phyloP scores from a whole-genome alignment of 2,888 invertebrate species.

The Phortica okadai region DNA sequence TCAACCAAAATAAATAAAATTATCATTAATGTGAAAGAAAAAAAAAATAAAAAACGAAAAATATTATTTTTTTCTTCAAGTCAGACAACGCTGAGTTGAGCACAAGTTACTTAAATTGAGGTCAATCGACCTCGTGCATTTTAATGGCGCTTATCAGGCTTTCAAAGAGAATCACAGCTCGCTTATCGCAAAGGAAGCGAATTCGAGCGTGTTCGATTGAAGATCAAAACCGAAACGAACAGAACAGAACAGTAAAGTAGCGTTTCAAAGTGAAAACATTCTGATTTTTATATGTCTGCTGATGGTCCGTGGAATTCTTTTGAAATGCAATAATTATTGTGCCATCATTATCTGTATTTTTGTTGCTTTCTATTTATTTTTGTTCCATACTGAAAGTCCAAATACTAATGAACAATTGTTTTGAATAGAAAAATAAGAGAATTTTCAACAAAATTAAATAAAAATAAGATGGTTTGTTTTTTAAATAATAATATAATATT shows the following conservation, averaged over 20 bases:
- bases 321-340: background rate
- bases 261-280: background rate
- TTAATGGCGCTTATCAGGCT: conserved; percentile 64
- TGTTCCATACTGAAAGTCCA: too few relatives aligned
- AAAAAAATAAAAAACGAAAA: background rate
- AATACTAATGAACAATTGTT: too few relatives aligned
- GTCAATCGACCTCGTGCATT: conserved; percentile 67
- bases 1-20: conserved; percentile 51
- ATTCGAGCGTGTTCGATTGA: background rate
- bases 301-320: background rate
- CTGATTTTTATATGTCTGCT: background rate
- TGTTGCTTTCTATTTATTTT: too few relatives aligned
- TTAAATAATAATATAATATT: too few relatives aligned
- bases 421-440: too few relatives aligned
- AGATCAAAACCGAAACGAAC: background rate
- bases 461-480: too few relatives aligned
- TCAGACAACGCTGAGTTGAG: conserved; percentile 31
- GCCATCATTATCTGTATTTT: background rate
- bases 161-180: conserved; percentile 49
- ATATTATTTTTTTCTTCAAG: conserved; percentile 7
- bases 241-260: background rate
- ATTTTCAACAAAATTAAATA: too few relatives aligned
- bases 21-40: background rate
- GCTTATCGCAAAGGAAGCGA: conserved; percentile 18
- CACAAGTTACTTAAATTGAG: conserved; percentile 65